Conservation (phyloP, 2,797 vertebrate species). For the Poeciliopsis turneri region DNA sequence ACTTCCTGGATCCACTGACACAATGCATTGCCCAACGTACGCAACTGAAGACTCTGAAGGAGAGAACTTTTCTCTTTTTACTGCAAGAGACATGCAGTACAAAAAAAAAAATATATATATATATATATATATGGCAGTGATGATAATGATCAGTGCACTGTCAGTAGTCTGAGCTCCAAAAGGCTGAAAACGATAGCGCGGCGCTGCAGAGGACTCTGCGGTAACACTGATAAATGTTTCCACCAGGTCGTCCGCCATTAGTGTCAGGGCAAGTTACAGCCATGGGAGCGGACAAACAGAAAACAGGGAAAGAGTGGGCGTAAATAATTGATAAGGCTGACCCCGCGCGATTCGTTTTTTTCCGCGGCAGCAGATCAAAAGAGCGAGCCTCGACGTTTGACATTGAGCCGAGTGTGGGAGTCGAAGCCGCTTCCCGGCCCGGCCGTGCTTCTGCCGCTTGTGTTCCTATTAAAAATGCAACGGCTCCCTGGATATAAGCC, state of each 20-base stretch:
- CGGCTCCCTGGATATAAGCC: conserved; percentile 49
- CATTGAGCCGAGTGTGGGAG: conserved; percentile 74
- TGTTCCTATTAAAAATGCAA: conserved; percentile 71
- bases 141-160: conserved; percentile 72
- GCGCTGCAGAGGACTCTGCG: conserved; percentile 59
- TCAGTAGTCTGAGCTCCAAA: conserved; percentile 63
- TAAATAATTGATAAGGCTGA: conserved; percentile 83
- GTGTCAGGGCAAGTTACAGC: conserved; percentile 78
- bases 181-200: conserved; percentile 67
- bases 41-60: too few species aligned
- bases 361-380: conserved; percentile 75
- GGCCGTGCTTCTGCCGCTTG: conserved; percentile 42
- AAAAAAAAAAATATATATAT: neutral
- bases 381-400: conserved; percentile 67
- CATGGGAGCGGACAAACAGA: conserved; percentile 75
- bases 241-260: conserved; percentile 74
- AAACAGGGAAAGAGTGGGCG: conserved; percentile 70
- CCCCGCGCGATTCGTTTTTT: conserved; percentile 72
- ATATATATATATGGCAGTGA: conserved; percentile 35
- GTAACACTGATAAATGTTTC: conserved; percentile 79
- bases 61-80: too few species aligned
- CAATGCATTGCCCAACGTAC: conserved; percentile 7
- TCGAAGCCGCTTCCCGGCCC: conserved; percentile 73
- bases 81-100: conserved; percentile 15
- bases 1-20: conserved; percentile 36